These are phyloP conservation scores for Orchesella flavescens DNA, from an alignment of 2,888 invertebrate species.

Conservation along the genomic window DNA sequence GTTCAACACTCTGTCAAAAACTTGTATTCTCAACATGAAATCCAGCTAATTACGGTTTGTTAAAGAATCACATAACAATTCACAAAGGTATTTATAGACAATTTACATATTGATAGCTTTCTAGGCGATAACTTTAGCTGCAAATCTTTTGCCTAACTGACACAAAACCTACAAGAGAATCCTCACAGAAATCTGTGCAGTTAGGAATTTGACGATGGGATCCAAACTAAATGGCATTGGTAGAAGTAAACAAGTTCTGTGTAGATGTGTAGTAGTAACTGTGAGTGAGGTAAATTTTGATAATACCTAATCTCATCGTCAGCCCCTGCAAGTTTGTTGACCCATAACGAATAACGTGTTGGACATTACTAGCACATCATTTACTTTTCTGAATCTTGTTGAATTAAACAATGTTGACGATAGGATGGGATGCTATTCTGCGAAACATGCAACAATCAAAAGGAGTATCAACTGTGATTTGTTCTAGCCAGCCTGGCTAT, in stretches of 20 bases:
- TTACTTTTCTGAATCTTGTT: not conserved
- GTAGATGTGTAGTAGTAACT: not conserved
- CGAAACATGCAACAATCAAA: slow-evolving; percentile 24
- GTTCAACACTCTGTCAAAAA: too few species aligned
- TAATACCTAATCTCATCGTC: slow-evolving; percentile 22
- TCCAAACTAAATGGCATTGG: slow-evolving; percentile 6
- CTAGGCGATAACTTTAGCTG: too few species aligned
- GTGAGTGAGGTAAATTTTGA: slow-evolving; percentile 23
- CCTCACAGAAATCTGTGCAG: not conserved
- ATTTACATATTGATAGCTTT: too few species aligned
- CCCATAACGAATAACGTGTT: slow-evolving; percentile 45
- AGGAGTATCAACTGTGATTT: slow-evolving; percentile 46
- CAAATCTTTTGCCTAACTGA: too few species aligned
- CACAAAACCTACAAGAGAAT: too few species aligned
- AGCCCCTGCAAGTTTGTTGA: slow-evolving; percentile 50
- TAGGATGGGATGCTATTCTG: not conserved
- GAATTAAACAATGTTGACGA: slow-evolving; percentile 1
- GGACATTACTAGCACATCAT: slow-evolving; percentile 45
- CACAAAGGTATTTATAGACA: too few species aligned
- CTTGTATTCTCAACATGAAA: too few species aligned
- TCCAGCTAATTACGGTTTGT: too few species aligned
- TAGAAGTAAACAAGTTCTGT: slow-evolving; percentile 55
- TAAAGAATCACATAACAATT: too few species aligned
- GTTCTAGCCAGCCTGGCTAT: slow-evolving; percentile 23
- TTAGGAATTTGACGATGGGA: slow-evolving; percentile 23